Percentiles rank a stretch among this genome's conserved stretches.
phyloP scores from a whole-genome alignment of 2,888 invertebrate genomes.

The Nephrocerus scutellatus region DNA sequence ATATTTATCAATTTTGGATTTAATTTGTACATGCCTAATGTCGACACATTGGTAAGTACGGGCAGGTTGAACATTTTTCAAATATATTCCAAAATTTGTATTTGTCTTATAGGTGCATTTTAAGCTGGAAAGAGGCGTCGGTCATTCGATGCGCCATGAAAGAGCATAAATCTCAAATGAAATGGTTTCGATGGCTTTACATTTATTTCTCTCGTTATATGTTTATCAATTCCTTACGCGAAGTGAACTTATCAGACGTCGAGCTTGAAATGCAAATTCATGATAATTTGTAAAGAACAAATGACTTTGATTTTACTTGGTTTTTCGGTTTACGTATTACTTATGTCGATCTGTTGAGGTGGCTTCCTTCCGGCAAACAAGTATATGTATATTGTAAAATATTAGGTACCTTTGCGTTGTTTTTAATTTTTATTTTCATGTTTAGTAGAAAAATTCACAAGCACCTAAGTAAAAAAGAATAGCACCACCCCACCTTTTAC shows the following conservation, averaged over 20 bases:
- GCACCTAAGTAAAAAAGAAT: too few species aligned
- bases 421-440: too few species aligned
- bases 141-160: conserved; percentile 71
- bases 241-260: conserved; percentile 66
- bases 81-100: background rate
- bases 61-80: background rate
- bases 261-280: conserved; percentile 67
- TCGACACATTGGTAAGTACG: conserved; percentile 66
- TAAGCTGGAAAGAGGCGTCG: conserved; percentile 56
- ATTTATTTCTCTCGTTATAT: conserved; percentile 84
- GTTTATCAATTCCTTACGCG: conserved; percentile 78
- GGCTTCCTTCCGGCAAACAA: too few species aligned
- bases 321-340: too few species aligned
- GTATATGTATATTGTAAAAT: too few species aligned
- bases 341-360: too few species aligned
- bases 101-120: conserved; percentile 55
- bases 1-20: conserved; percentile 75
- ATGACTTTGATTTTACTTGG: too few species aligned
- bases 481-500: too few species aligned
- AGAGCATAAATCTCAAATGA: conserved; percentile 81
- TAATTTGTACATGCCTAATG: conserved; percentile 70
- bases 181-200: conserved; percentile 91
- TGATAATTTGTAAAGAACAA: conserved; percentile 42
- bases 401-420: too few species aligned
- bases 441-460: too few species aligned